Conservation (phyloP, 1,140 invertebrate species). For the Eurosta solidaginis region DNA sequence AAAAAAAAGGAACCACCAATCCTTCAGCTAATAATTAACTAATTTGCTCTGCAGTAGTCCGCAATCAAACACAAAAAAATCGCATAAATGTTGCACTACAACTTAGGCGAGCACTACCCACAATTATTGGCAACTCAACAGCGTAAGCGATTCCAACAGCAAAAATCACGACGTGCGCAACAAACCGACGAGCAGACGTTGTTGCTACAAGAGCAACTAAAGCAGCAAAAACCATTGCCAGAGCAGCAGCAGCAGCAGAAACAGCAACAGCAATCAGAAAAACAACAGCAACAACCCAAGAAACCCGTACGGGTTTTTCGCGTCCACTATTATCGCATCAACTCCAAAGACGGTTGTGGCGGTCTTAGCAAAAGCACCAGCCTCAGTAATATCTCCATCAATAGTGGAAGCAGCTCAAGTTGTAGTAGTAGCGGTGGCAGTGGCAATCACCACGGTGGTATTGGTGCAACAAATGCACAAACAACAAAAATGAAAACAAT, state of each 20-base stretch:
- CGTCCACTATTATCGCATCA: constrained; percentile 53
- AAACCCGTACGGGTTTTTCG: constrained; percentile 51
- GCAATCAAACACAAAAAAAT: not conserved
- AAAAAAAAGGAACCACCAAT: not conserved
- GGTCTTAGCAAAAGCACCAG: not conserved
- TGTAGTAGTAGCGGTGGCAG: constrained; percentile 29
- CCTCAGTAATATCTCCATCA: constrained; percentile 35
- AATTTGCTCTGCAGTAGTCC: not conserved
- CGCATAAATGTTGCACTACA: constrained; percentile 37
- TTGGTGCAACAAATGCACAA: constrained; percentile 37
- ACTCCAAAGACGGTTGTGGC: constrained; percentile 50
- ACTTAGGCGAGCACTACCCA: constrained; percentile 33
- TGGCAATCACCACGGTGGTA: not conserved
- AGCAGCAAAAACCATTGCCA: constrained; percentile 34
- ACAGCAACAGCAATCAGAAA: no score
- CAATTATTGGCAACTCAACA: constrained; percentile 32
- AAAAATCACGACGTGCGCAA: constrained; percentile 48
- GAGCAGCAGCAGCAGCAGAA: constrained; percentile 41
- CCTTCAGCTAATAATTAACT: not conserved
- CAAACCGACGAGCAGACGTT: constrained; percentile 31
- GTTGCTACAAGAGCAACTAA: constrained; percentile 45
- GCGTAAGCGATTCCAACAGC: constrained; percentile 41
- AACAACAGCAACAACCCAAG: constrained; percentile 39
- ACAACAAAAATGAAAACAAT: constrained; percentile 67
- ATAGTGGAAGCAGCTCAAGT: not conserved